phyloP scores from a whole-genome alignment of 2,113 vertebrate species.

The Triplophysa rosa region DNA sequence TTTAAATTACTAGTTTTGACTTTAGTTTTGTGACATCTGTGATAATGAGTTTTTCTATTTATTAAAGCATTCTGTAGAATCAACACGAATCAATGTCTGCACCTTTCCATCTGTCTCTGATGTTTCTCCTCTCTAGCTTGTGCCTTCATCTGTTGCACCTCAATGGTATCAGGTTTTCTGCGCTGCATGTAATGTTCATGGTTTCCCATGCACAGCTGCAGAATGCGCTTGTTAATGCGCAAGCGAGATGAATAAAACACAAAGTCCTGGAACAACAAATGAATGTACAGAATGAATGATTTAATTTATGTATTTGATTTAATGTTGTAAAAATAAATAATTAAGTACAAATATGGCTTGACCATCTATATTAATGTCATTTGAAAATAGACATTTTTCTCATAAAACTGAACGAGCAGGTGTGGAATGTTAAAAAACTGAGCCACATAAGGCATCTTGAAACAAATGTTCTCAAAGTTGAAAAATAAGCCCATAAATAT shows the following conservation, averaged over 20 bases:
- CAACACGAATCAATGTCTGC: neutral
- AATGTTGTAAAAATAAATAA: neutral
- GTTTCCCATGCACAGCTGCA: slow-evolving; percentile 95
- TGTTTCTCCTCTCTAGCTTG: slow-evolving; percentile 92
- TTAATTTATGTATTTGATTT: too few species aligned
- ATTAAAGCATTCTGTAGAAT: neutral
- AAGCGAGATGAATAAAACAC: slow-evolving; percentile 89
- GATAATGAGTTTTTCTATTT: neutral
- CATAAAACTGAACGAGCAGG: too few species aligned
- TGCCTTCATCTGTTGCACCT: slow-evolving; percentile 99
- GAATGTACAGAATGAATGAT: neutral
- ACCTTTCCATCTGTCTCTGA: slow-evolving; percentile 92
- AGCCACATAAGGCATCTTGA: too few species aligned
- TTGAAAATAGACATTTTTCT: too few species aligned
- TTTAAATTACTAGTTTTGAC: too few species aligned
- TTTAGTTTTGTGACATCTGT: neutral
- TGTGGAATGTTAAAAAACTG: too few species aligned
- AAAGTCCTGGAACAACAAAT: slow-evolving; percentile 80
- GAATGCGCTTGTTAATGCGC: slow-evolving; percentile 92
- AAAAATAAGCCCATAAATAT: too few species aligned
- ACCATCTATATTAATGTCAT: too few species aligned
- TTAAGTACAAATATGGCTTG: too few species aligned
- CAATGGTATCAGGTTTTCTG: slow-evolving; percentile 90
- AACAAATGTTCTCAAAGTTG: too few species aligned
- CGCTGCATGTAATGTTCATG: slow-evolving; percentile 93